A percentile compares a stretch with the other conserved stretches of the same genome.
phyloP scores from a whole-genome alignment of 2,113 vertebrate species.

The Istiophorus platypterus region DNA sequence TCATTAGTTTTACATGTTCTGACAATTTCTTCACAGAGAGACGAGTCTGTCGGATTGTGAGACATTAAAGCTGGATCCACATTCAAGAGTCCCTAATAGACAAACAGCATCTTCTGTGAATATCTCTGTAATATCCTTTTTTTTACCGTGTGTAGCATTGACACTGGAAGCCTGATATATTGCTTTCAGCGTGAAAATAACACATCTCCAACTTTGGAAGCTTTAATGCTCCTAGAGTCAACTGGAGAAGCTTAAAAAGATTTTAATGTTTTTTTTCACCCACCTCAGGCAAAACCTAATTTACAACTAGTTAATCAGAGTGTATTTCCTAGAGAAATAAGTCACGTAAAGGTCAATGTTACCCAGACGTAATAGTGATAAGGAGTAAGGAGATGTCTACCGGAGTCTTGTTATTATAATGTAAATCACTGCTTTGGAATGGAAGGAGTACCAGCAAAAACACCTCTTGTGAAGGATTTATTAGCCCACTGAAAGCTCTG shows the following conservation, averaged over 20 bases:
- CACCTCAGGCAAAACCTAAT: slow-evolving; percentile 13
- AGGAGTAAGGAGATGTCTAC: slow-evolving; percentile 50
- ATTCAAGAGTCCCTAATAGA: not conserved
- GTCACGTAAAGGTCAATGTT: slow-evolving; percentile 59
- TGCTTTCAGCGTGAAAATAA: not conserved
- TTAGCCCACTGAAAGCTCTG: slow-evolving; percentile 49
- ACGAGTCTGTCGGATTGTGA: not conserved
- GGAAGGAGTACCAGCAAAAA: slow-evolving; percentile 65
- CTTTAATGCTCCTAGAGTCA: not conserved
- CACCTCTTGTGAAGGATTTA: slow-evolving; percentile 66
- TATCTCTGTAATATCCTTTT: no score
- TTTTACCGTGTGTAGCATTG: no score
- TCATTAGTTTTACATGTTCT: not conserved
- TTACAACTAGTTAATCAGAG: slow-evolving; percentile 36
- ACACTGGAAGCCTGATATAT: not conserved
- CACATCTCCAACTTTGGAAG: not conserved
- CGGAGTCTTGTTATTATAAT: slow-evolving; percentile 60
- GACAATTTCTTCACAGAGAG: not conserved
- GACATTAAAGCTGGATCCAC: not conserved
- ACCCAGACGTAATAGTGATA: slow-evolving; percentile 52
- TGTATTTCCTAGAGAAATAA: slow-evolving; percentile 20
- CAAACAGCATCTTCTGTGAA: not conserved
- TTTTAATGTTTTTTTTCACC: not conserved
- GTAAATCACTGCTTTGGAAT: slow-evolving; percentile 68
- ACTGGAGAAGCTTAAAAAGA: not conserved